Conservation (phyloP, 2,888 invertebrate species). For the Dynastes hyllus region DNA sequence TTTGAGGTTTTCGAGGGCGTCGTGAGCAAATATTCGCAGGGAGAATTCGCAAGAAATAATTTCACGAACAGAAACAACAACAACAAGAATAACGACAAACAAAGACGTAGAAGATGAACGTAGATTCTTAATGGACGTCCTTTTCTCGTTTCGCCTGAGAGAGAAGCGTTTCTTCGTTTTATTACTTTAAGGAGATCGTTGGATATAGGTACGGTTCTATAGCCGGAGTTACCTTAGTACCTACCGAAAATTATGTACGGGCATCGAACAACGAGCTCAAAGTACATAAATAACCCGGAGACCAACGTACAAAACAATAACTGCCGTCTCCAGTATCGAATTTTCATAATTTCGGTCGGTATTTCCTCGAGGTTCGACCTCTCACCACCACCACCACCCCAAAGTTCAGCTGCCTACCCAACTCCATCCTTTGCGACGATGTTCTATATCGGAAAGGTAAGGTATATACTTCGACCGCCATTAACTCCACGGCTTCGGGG, state of each 20-base stretch:
- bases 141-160: no score
- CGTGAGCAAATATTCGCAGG: no score
- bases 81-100: no score
- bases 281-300: conserved; percentile 25
- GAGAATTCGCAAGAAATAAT: no score
- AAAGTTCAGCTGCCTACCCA: conserved; percentile 1
- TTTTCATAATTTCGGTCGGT: conserved; percentile 64
- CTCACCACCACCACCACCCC: not conserved
- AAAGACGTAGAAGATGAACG: no score
- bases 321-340: conserved; percentile 65
- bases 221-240: not conserved
- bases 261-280: not conserved
- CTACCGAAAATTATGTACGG: not conserved
- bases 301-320: conserved; percentile 57
- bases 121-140: no score
- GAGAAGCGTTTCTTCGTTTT: no score
- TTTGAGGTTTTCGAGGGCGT: no score
- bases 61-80: no score
- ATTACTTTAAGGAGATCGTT: no score
- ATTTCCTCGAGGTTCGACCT: conserved; percentile 42
- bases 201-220: not conserved
- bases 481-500: conserved; percentile 58
- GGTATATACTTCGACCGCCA: conserved; percentile 28
- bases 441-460: no score
- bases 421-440: conserved; percentile 44